phyloP scores from a whole-genome alignment of 2,113 vertebrate species.

The Ginglymostoma cirratum region DNA sequence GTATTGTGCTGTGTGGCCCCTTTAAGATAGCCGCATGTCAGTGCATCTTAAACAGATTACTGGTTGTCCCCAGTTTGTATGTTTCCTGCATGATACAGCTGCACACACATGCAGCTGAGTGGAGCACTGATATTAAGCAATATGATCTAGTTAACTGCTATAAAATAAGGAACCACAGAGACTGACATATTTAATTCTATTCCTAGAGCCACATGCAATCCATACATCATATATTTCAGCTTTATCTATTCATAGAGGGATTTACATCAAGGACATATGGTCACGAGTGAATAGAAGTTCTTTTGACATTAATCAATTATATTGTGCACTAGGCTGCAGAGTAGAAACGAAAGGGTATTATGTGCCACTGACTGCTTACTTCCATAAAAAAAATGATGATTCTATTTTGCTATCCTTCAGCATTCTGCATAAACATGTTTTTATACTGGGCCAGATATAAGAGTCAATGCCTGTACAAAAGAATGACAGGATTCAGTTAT shows the following conservation, averaged over 20 bases:
- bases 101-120: not conserved
- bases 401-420: not conserved
- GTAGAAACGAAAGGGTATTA: not conserved
- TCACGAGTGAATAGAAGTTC: not conserved
- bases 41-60: not conserved
- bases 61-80: not conserved
- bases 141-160: not conserved
- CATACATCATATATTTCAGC: not conserved
- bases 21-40: not conserved
- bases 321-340: not conserved
- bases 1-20: no score
- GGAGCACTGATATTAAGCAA: not conserved
- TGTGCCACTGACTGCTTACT: not conserved
- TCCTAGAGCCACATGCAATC: not conserved
- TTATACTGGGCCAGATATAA: not conserved
- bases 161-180: not conserved
- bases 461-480: not conserved
- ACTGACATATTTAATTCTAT: not conserved
- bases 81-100: not conserved
- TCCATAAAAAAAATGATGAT: not conserved
- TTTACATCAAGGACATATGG: not conserved
- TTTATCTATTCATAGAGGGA: not conserved
- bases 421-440: not conserved
- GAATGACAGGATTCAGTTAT: not conserved
- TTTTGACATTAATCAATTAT: not conserved